A percentile compares a stretch with the other conserved stretches of the same genome.
phyloP scores from a whole-genome alignment of 1,140 invertebrate genomes.

The Charaxes varanes region DNA sequence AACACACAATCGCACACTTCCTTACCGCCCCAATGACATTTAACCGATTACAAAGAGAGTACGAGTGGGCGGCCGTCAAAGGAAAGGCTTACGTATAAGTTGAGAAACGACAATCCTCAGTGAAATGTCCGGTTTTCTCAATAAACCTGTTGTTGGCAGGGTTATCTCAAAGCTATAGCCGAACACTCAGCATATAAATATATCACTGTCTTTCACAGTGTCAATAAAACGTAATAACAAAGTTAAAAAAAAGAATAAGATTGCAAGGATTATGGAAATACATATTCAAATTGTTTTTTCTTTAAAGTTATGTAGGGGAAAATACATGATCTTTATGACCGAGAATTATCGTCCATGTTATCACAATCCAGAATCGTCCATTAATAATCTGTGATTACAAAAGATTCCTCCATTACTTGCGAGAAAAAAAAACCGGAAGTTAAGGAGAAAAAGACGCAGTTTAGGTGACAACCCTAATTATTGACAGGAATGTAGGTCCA shows the following conservation, averaged over 20 bases:
- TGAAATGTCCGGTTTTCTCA: slow-evolving; percentile 38
- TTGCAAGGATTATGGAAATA: neutral
- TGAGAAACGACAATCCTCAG: slow-evolving; percentile 24
- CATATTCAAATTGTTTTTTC: no score
- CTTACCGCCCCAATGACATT: slow-evolving; percentile 25
- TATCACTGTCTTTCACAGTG: no score
- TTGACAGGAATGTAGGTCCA: slow-evolving; percentile 28
- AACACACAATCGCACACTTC: slow-evolving; percentile 7
- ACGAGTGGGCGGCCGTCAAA: slow-evolving; percentile 18
- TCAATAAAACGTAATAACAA: no score
- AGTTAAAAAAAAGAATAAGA: neutral
- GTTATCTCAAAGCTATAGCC: neutral
- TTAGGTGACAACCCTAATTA: slow-evolving; percentile 3
- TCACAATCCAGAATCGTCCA: no score
- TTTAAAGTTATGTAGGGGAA: no score
- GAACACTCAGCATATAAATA: no score
- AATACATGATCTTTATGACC: no score
- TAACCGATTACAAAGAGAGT: slow-evolving; percentile 22
- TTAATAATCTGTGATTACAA: no score
- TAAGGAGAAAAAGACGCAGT: neutral
- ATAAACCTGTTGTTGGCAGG: slow-evolving; percentile 27
- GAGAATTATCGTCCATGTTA: no score
- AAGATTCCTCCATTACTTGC: no score
- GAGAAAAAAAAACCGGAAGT: neutral
- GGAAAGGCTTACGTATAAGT: slow-evolving; percentile 19